A percentile compares a stretch with the other conserved stretches of the same genome.
Evolutionary conservation across 2,797 vertebrate species (phyloP).

Genomic region (Saxicola maurus): DNA sequence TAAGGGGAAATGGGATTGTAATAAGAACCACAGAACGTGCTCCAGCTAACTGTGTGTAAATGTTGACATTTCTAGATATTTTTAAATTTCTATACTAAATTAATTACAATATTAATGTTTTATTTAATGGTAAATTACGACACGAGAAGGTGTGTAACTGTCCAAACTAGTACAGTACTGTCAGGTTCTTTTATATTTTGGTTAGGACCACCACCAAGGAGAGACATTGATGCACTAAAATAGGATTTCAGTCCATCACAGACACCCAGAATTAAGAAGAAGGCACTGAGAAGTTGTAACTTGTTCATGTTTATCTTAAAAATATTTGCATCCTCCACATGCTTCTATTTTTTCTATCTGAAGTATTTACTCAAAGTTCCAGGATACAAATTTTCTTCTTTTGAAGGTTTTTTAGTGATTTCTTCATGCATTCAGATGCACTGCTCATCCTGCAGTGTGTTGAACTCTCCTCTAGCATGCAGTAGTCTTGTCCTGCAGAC

Average conservation of each 20-base stretch:
- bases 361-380: not conserved
- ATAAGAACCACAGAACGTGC: not conserved
- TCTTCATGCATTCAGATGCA: not conserved
- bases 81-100: not conserved
- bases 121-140: not conserved
- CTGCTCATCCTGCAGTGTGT: not conserved
- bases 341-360: not conserved
- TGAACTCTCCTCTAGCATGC: not conserved
- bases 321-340: not conserved
- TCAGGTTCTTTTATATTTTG: not conserved
- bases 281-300: not conserved
- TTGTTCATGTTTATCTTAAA: not conserved
- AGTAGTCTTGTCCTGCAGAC: not conserved
- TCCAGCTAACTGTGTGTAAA: not conserved
- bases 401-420: not conserved
- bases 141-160: not conserved
- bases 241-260: not conserved
- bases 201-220: not conserved
- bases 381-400: not conserved
- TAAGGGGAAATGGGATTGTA: not conserved
- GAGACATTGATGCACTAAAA: not conserved
- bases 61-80: not conserved
- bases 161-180: not conserved
- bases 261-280: not conserved
- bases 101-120: not conserved